Conservation (phyloP, 1,140 invertebrate species). For the Leptopilina clavipes region DNA sequence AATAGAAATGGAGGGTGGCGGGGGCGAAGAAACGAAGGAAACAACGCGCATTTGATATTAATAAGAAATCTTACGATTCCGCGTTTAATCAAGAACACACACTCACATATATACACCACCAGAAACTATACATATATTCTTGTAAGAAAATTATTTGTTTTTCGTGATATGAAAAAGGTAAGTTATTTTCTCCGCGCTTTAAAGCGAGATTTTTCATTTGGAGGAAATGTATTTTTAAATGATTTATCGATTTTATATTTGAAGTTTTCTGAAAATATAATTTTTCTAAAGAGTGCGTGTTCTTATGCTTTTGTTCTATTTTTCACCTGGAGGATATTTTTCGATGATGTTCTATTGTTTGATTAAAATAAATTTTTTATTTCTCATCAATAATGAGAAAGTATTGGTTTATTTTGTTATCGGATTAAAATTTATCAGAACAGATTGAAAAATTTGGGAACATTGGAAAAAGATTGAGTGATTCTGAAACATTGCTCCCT, state of each 20-base stretch:
- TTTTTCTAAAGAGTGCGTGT: too few species aligned
- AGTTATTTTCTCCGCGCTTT: background rate
- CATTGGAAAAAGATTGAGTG: too few species aligned
- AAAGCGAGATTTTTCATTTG: background rate
- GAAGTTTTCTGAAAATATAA: too few species aligned
- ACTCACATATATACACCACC: background rate
- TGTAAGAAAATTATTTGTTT: slow-evolving; percentile 17
- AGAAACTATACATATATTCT: background rate
- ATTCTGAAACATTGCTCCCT: background rate
- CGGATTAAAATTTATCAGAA: too few species aligned
- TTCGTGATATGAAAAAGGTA: slow-evolving; percentile 9
- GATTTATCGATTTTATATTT: background rate
- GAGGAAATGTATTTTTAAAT: background rate
- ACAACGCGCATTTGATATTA: slow-evolving; percentile 62
- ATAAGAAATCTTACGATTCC: slow-evolving; percentile 57
- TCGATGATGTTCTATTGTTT: too few species aligned
- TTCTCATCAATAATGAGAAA: too few species aligned
- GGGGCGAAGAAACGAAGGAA: slow-evolving; percentile 45
- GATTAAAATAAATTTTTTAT: too few species aligned
- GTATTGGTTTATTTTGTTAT: too few species aligned
- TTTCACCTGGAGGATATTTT: too few species aligned
- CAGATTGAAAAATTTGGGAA: too few species aligned
- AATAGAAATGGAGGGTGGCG: background rate
- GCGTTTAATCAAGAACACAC: slow-evolving; percentile 5
- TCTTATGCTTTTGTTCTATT: too few species aligned